Evolutionary conservation across 1,140 invertebrate species (phyloP).

Genomic region (Tribolium madens): DNA sequence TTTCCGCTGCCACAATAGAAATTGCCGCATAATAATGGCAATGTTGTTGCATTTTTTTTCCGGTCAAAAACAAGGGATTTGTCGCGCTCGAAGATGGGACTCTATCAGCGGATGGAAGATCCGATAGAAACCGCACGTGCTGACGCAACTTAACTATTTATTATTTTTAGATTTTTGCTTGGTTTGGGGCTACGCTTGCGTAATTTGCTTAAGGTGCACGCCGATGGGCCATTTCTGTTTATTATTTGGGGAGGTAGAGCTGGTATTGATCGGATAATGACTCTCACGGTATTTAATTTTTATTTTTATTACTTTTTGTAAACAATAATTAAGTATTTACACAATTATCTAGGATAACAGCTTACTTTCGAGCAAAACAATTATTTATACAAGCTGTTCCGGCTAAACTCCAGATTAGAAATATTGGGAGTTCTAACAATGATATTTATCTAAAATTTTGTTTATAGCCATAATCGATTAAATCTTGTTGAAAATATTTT

Average conservation of each 20-base stretch:
- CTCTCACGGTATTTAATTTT: no score
- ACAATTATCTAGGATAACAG: no score
- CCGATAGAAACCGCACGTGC: constrained; percentile 15
- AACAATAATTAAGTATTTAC: no score
- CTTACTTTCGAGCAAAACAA: no score
- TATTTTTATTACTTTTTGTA: no score
- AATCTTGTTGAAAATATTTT: no score
- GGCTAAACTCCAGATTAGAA: no score
- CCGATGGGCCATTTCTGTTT: not conserved
- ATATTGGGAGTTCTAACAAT: no score
- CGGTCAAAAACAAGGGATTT: constrained; percentile 6
- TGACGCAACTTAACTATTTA: constrained; percentile 10
- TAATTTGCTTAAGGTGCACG: constrained; percentile 4
- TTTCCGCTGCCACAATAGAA: constrained; percentile 23
- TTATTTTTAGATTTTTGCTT: not conserved
- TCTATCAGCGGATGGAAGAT: constrained; percentile 4
- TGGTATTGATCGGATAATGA: no score
- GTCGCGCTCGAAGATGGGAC: not conserved
- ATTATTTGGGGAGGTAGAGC: not conserved
- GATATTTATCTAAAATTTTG: no score
- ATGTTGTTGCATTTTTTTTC: constrained; percentile 15
- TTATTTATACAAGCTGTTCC: no score
- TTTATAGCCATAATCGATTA: no score
- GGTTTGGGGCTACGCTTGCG: not conserved
- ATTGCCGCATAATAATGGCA: constrained; percentile 24